A percentile compares a stretch with the other conserved stretches of the same genome.
Evolutionary conservation across 2,113 vertebrate genomes (phyloP).

Genomic region (Phalacrocorax aristotelis): DNA sequence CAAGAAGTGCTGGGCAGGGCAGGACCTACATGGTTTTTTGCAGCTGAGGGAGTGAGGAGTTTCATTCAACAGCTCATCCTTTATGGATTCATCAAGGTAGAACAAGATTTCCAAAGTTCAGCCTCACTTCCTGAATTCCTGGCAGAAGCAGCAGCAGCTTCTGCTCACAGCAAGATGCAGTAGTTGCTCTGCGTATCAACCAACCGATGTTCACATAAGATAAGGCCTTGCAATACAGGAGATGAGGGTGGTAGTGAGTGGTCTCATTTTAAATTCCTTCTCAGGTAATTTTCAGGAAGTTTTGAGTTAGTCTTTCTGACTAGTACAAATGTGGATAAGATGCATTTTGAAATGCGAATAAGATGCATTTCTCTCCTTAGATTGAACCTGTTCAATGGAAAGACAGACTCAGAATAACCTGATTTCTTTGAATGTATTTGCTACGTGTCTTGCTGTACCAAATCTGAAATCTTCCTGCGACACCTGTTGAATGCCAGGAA

Average conservation of each 20-base stretch:
- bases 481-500: neutral
- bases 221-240: neutral
- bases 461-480: neutral
- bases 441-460: neutral
- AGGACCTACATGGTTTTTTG: neutral
- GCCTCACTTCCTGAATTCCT: neutral
- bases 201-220: neutral
- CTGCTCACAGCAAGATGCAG: neutral
- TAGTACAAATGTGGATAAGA: neutral
- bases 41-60: neutral
- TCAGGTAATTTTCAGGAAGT: neutral
- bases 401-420: neutral
- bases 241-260: neutral
- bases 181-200: neutral
- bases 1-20: neutral
- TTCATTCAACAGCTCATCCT: neutral
- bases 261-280: neutral
- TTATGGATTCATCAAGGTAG: neutral
- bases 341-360: accelerated
- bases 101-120: neutral
- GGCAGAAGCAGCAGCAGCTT: neutral
- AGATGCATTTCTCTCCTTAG: neutral
- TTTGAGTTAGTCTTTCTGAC: neutral
- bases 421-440: neutral
- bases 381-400: neutral